Percentiles rank a stretch among this genome's conserved stretches.
Conservation (phyloP, 1,140 invertebrate species). For the Aphelenchoides besseyi region DNA sequence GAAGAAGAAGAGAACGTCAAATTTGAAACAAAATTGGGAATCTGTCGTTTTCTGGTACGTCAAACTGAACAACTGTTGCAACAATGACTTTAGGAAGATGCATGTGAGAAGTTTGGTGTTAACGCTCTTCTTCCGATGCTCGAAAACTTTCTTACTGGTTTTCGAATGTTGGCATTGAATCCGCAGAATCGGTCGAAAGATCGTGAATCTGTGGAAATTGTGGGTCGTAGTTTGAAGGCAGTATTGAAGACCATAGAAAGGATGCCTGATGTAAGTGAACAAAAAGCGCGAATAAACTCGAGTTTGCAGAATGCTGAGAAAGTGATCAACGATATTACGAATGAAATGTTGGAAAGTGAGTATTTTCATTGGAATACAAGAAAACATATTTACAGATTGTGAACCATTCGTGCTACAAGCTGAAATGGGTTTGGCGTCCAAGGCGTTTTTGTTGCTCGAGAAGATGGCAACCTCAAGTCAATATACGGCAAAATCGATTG, state of each 20-base stretch:
- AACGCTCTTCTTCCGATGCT: constrained; percentile 12
- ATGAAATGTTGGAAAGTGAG: constrained; percentile 44
- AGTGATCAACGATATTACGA: constrained; percentile 14
- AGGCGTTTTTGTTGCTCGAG: constrained; percentile 41
- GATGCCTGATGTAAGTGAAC: background rate
- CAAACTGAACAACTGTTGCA: background rate
- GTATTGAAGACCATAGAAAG: constrained; percentile 13
- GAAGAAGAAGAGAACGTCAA: constrained; percentile 31
- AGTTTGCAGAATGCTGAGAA: background rate
- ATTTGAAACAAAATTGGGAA: constrained; percentile 22
- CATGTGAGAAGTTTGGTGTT: constrained; percentile 25
- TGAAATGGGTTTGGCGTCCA: constrained; percentile 51
- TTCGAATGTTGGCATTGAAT: constrained; percentile 34
- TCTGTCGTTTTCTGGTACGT: constrained; percentile 28
- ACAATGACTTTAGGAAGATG: background rate
- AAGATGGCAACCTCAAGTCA: constrained; percentile 19
- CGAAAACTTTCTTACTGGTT: constrained; percentile 28
- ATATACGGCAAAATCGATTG: background rate
- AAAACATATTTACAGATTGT: constrained; percentile 53
- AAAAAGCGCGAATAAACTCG: background rate
- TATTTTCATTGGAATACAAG: background rate
- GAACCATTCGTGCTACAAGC: constrained; percentile 56
- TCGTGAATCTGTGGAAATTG: background rate
- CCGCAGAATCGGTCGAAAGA: constrained; percentile 27
- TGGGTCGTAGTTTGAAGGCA: constrained; percentile 17